Conservation (phyloP, 1,140 invertebrate genomes). For the Brachionus sp. region DNA sequence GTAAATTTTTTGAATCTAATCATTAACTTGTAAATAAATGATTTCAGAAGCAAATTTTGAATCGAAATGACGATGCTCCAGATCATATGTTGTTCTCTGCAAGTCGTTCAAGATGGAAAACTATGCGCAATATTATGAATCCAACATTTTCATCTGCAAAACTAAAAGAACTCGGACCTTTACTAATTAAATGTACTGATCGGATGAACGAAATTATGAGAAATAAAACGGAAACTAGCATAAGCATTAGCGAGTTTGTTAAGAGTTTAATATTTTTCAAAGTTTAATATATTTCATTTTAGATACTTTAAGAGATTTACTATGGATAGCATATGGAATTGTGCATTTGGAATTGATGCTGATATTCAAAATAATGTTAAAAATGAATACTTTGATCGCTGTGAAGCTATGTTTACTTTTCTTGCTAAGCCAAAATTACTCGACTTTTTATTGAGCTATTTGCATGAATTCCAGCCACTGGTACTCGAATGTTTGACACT, state of each 20-base stretch:
- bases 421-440: neutral
- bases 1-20: slow-evolving; percentile 48
- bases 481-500: neutral
- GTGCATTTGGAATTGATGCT: slow-evolving; percentile 10
- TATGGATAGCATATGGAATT: slow-evolving; percentile 31
- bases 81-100: neutral
- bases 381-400: slow-evolving; percentile 31
- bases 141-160: slow-evolving; percentile 65
- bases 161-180: slow-evolving; percentile 60
- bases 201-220: slow-evolving; percentile 50
- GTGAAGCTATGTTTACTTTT: neutral
- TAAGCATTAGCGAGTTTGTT: slow-evolving; percentile 50
- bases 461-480: neutral
- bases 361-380: neutral
- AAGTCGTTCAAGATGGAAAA: slow-evolving; percentile 60
- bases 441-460: neutral
- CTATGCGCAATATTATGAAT: slow-evolving; percentile 62
- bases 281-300: neutral
- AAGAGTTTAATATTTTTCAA: neutral
- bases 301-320: slow-evolving; percentile 48
- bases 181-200: slow-evolving; percentile 51
- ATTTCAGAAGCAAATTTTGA: neutral
- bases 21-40: too few relatives aligned
- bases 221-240: slow-evolving; percentile 47
- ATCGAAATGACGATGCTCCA: neutral